Evolutionary conservation across 2,888 invertebrate species (phyloP), one percentile per base, ranked within the genome.

Genomic region (Steromphala cineraria): DNA sequence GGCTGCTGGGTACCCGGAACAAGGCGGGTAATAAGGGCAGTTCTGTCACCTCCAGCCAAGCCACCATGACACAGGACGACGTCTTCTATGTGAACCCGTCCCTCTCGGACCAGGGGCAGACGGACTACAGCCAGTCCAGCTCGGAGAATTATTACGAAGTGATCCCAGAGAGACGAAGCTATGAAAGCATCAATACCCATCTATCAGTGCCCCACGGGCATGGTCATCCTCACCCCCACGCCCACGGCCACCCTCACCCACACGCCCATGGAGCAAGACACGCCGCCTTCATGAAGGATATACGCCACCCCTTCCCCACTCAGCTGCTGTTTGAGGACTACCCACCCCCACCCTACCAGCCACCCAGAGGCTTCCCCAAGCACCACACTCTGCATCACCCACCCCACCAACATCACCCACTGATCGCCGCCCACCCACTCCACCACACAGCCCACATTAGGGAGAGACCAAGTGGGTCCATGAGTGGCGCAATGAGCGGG

Each of bases 91-190:
- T 90, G n/a, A 91, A 91, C 79, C 90, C 90, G 2, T 90, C 90
- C 7, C 81, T 90, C 52, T 90, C 90, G 10, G 91, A 91, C 75
- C 84, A 89, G 21, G 90, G 88, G 53, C 88, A 89, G 76, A 84
- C 84, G 24, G 90, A 90, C 19, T 90, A 90, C 81, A 90, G 89
- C n/a, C 90, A 90, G 81, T 89, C 90, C 80, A 89, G 90, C 28
- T 91, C 91, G 10, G 91, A 91, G 84, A 91, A 91, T 81, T 91
- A 91, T 82, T 91, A 91, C 81, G 91, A 91, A 80, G 91, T 91
- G 2, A 91, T 91, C 75, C 91, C 91, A 2, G 91, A 91, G 82
- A 81, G 91, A 36, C 80, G 91, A 24, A 91, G 91, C 81, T 91
- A 91, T 80, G 91, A 91, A 79, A 91, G 91, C 80, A 90, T 91